Base-by-base conservation (phyloP, 2,113 vertebrate genomes). In the Diadophis punctatus region DNA sequence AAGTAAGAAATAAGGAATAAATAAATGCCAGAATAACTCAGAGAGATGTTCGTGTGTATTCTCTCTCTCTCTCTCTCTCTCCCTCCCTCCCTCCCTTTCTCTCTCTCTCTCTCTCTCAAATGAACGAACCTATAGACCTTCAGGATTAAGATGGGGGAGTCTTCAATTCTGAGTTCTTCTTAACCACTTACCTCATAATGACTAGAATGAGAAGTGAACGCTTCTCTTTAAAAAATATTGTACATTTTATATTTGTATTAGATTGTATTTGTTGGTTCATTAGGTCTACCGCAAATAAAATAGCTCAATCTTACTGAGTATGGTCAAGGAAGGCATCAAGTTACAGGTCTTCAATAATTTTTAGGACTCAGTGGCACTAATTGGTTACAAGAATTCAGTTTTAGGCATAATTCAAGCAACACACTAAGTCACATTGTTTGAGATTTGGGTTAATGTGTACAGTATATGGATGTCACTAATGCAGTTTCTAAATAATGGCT, bases 141-240 rank as follows among this genome's bases (percentile, higher is more conserved):
- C 85, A 92, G 92, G 94, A 94, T 86, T 85, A 92, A 91, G 56
- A 94, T 53, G 43, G 88, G 86, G 4, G 8, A 56, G 58, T 39
- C 55, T 90, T 91, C 94, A 91, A 87, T 94, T 56, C 89, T 90
- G 93, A 93, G 88, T 88, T 55, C 93, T 88, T 43, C 74, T 80
- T 39, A 39, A 93, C 46, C 87, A 94, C 95, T 89, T 39, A 80
- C 68, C 68, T 80, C 74, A 8, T 80, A 43, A 94, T 49, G 58
- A 94, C 95, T 93, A 94, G 92, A 90, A 93, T 53, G 2, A 93
- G 94, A 93, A 93, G 93, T 85, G 52, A 2, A 30, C 93, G 46
- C 88, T 93, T 34, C 1, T 91, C 14, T 91, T 86, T 80, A 68
- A 74, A 89, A 39, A 39, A 56, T 18, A 43, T 14, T 12, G 5